These are phyloP conservation scores for Eleginops maclovinus DNA, from an alignment of 2,113 vertebrate species.

Conservation along the genomic window DNA sequence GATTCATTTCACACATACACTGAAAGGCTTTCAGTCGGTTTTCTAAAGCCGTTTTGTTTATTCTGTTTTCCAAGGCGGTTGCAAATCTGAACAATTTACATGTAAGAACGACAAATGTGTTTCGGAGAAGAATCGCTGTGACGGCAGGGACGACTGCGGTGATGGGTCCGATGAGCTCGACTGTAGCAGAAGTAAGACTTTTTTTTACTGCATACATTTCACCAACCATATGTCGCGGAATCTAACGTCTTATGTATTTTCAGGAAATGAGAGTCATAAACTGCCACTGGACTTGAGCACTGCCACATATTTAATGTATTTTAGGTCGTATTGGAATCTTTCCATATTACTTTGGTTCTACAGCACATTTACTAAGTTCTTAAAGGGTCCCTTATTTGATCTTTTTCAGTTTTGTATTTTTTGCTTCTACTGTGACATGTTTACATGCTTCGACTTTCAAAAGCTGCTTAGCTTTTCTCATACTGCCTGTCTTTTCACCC, in stretches of 20 bases:
- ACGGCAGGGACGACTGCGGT: slow-evolving; percentile 85
- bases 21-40: background rate
- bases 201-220: background rate
- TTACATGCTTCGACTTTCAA: too few relatives aligned
- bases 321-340: too few relatives aligned
- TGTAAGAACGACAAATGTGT: slow-evolving; percentile 87
- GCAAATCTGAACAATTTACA: slow-evolving; percentile 69
- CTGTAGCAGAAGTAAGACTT: slow-evolving; percentile 81
- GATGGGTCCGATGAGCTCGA: slow-evolving; percentile 88
- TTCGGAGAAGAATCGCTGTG: slow-evolving; percentile 79
- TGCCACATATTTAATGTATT: too few relatives aligned
- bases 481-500: too few relatives aligned
- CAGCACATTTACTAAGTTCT: too few relatives aligned
- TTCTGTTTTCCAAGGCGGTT: slow-evolving; percentile 71
- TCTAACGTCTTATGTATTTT: background rate
- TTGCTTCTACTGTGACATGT: too few relatives aligned
- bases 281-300: background rate
- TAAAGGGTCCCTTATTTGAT: too few relatives aligned
- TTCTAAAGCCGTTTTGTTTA: background rate
- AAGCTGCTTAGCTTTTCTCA: too few relatives aligned
- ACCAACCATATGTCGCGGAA: background rate
- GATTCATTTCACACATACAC: background rate
- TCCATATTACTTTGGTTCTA: too few relatives aligned
- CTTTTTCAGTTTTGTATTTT: too few relatives aligned
- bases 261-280: background rate